These are phyloP conservation scores for Mus pahari DNA, from an alignment of 2,113 vertebrate genomes.

Conservation along the genomic window DNA sequence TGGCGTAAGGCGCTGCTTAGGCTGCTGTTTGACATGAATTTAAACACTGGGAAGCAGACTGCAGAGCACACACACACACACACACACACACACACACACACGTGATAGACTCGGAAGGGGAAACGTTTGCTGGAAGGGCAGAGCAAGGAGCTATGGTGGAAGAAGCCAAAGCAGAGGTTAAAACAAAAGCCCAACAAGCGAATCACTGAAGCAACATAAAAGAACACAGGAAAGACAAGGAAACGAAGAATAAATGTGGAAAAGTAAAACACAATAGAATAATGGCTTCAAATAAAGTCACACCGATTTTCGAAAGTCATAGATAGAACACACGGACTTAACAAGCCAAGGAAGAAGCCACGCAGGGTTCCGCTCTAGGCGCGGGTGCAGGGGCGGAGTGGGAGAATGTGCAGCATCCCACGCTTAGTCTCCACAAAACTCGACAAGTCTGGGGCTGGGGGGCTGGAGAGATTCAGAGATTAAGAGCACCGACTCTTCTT, in stretches of 20 bases:
- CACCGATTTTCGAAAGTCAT: not conserved
- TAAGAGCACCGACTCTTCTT: not conserved
- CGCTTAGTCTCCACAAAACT: not conserved
- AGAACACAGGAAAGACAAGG: not conserved
- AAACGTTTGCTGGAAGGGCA: no score
- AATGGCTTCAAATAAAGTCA: not conserved
- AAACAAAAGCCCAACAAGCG: no score
- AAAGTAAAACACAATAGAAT: not conserved
- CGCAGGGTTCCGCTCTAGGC: not conserved
- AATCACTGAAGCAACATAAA: not conserved
- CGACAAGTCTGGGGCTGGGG: not conserved
- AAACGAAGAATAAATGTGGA: not conserved
- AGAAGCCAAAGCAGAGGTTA: no score
- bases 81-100: no score
- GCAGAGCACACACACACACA: not conserved
- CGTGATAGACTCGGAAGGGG: no score
- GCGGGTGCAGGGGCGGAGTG: no score
- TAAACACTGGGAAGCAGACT: not conserved
- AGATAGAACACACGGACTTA: not conserved
- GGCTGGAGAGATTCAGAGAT: not conserved
- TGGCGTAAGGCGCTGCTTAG: not conserved
- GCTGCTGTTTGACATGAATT: accelerated
- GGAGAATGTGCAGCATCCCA: not conserved
- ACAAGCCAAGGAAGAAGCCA: not conserved
- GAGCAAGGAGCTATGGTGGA: no score